Evolutionary conservation across 92 coral and sea anemone species (phyloP).

Genomic region (Diadumene lineata): DNA sequence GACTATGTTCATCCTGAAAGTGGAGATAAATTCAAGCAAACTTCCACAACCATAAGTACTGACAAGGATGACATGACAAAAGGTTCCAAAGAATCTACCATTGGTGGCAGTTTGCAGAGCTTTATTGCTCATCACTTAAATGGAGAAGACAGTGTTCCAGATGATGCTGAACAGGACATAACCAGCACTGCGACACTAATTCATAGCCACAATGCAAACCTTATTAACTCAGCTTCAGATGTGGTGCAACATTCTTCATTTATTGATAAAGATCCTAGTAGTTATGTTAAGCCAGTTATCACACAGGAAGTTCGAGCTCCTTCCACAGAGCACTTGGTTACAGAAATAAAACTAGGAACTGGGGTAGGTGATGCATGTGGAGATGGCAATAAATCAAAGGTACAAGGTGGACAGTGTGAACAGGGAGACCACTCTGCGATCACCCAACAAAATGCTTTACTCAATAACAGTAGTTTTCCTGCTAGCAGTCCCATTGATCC

Average conservation of each 20-base stretch:
- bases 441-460: neutral
- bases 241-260: neutral
- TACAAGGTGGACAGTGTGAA: no score
- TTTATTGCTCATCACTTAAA: neutral
- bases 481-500: neutral
- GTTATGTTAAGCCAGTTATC: neutral
- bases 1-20: no score
- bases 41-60: no score
- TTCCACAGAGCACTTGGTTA: no score
- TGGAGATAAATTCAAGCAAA: no score
- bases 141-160: neutral
- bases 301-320: neutral
- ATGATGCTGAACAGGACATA: neutral
- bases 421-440: no score
- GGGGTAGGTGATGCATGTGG: no score
- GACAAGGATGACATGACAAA: no score
- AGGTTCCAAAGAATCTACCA: neutral
- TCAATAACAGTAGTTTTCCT: neutral
- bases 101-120: neutral
- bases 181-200: neutral
- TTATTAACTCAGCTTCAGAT: neutral
- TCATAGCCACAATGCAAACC: no score
- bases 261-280: neutral
- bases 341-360: no score
- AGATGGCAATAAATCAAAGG: no score